Evolutionary conservation across 2,888 invertebrate species (phyloP).

Genomic region (Copidosoma aretas): DNA sequence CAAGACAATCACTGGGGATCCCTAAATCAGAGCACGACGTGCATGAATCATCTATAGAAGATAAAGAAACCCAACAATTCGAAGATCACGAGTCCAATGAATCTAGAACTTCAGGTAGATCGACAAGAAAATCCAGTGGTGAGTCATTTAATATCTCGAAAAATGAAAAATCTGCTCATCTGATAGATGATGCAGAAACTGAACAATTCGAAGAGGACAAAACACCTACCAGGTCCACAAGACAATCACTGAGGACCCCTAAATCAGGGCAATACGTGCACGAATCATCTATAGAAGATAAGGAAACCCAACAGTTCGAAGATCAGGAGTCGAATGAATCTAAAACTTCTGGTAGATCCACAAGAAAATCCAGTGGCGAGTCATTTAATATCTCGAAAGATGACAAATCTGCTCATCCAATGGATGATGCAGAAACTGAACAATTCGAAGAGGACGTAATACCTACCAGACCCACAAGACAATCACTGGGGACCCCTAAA

Average conservation of each 20-base stretch:
- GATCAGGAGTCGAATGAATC: no score
- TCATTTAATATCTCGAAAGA: background rate
- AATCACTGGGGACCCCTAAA: background rate
- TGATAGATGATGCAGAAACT: no score
- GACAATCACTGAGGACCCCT: no score
- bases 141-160: no score
- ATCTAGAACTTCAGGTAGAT: background rate
- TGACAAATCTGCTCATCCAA: background rate
- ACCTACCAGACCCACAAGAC: background rate
- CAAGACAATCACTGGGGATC: no score
- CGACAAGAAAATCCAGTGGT: no score
- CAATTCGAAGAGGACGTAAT: background rate
- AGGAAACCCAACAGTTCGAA: constrained; percentile 4
- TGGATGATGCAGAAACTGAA: constrained; percentile 11
- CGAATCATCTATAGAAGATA: constrained; percentile 9
- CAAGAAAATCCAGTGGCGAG: background rate
- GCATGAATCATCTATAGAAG: no score
- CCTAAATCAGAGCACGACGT: no score
- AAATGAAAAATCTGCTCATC: no score
- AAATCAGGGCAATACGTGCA: no score
- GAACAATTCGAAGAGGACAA: background rate
- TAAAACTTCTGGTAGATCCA: background rate
- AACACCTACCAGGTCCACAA: background rate
- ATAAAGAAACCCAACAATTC: background rate
- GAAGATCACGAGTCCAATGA: no score